Evolutionary conservation across 1,140 invertebrate genomes (phyloP), one percentile per base, ranked within the genome.

Genomic region (Drosophila virilis): DNA sequence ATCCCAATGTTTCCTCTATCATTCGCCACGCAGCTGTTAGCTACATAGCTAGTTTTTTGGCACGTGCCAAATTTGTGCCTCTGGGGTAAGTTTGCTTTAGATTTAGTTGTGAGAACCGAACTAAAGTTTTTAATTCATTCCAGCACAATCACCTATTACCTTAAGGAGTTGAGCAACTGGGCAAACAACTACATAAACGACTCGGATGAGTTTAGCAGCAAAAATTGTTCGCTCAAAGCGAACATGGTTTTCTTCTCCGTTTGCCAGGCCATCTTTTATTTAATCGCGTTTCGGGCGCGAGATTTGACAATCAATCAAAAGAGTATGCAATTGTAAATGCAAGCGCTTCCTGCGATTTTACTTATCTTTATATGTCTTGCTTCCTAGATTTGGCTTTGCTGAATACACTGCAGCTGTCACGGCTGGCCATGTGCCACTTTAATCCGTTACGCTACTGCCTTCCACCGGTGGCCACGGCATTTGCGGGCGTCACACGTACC

Each of bases 191-290:
- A 98, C 84, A 95, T 97, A 13, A 92, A 94, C 40, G 93, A 92
- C 69, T 94, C 94, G 71, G 94, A 95, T 79, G 74, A 82, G 40
- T 81, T 78, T 54, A 81, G 74, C 52, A 81, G 77, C 58, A 77
- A 86, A 9, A 93, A 94, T 89, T 91, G 93, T 57, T 94, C 94
- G 73, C 69, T 93, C 1, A 94, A 95, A 88, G 94, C 95, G 4
- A 97, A 99, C 92, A 93, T 94, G 33, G 95, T 98, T 1, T 99
- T 99, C 92, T 98, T 98, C 92, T 95, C 96, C 12, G 95, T 98
- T 9, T 98, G 97, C 86, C 97, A 99, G 93, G 95, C 96, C 0
- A 93, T 98, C 35, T 98, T 99, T 92, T 98, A 98, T 93, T 93
- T 98, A 3, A 95, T 99, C 62, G 95, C 96, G 1, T 98, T 98